Evolutionary conservation across 1,140 invertebrate species (phyloP), one percentile per base, ranked within the genome.

Genomic region (Dinoponera quadriceps): DNA sequence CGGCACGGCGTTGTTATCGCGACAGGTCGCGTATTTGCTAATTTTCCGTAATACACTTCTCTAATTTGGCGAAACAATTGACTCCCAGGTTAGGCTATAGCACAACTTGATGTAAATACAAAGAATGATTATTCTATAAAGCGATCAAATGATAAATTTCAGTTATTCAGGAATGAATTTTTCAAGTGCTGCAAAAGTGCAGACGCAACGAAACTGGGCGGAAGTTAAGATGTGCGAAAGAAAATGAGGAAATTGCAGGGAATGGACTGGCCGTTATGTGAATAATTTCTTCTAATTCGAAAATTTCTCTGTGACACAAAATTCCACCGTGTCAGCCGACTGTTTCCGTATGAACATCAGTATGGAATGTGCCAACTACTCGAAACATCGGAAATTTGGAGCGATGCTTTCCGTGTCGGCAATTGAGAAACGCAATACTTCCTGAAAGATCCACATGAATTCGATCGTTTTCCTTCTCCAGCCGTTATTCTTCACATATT

Each of bases 341-440:
- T 85, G 27, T n/a, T 62, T 51, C 74, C 48, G 33, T 68, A 38
- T 1, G 29, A 14, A 33, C 22, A 57, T 69, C 22, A 20, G 11
- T 18, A 7, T 2, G 14, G 9, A 86, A 86, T 86, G 20, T 65
- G 69, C 85, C 20, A 51, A 1, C 18, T 74, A 51, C 51, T 85
- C 22, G 20, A 29, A 60, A 54, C n/a, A 25, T 2, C 44, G 33
- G n/a, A 78, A 69, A 48, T 27, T 68, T 25, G 7, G 22, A 20
- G 3, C 48, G 2, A 14, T 57, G 22, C n/a, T 78, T 68, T 78
- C 49, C 0, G 29, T 18, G 55, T 0, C n/a, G 7, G 14, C 13
- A 29, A 57, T 1, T n/a, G 54, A 33, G 44, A 65, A 63, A 78
- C 63, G 14, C 22, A 49, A 69, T 57, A 78, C 22, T 78, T 69